A percentile compares a stretch with the other conserved stretches of the same genome.
These are phyloP conservation scores for Rhinogobius similis DNA, from an alignment of 2,113 vertebrate genomes.

Conservation along the genomic window DNA sequence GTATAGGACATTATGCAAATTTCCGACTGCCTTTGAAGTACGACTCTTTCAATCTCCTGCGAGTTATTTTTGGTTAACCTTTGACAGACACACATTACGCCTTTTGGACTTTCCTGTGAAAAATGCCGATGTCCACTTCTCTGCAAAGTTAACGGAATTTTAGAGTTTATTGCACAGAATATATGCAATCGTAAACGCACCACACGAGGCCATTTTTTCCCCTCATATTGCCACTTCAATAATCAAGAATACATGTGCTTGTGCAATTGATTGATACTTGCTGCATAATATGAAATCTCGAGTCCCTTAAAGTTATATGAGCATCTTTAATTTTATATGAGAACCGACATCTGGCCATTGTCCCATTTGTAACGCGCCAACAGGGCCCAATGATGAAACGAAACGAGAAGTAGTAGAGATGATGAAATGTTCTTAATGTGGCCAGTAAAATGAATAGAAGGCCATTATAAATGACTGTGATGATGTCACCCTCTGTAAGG, in stretches of 20 bases:
- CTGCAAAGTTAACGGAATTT: slow-evolving; percentile 27
- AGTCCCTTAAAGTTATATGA: slow-evolving; percentile 35
- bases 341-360: slow-evolving; percentile 24
- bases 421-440: slow-evolving; percentile 37
- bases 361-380: slow-evolving; percentile 7
- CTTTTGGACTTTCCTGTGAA: slow-evolving; percentile 33
- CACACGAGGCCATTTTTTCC: slow-evolving; percentile 22
- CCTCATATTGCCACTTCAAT: slow-evolving; percentile 28
- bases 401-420: slow-evolving; percentile 17
- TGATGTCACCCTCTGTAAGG: slow-evolving; percentile 38
- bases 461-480: slow-evolving; percentile 30
- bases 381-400: slow-evolving; percentile 32
- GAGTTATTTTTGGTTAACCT: slow-evolving; percentile 65
- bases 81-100: slow-evolving; percentile 32
- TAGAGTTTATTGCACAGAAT: slow-evolving; percentile 17
- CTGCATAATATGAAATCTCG: background rate
- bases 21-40: slow-evolving; percentile 62
- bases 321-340: slow-evolving; percentile 42
- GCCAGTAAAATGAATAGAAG: slow-evolving; percentile 36
- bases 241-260: slow-evolving; percentile 15
- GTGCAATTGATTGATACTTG: slow-evolving; percentile 15
- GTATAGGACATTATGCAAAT: slow-evolving; percentile 62
- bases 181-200: slow-evolving; percentile 10
- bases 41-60: slow-evolving; percentile 31
- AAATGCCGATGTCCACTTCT: slow-evolving; percentile 28